These are phyloP conservation scores for Melikaiella ostensackeni DNA, from an alignment of 2,888 invertebrate species.

Conservation along the genomic window DNA sequence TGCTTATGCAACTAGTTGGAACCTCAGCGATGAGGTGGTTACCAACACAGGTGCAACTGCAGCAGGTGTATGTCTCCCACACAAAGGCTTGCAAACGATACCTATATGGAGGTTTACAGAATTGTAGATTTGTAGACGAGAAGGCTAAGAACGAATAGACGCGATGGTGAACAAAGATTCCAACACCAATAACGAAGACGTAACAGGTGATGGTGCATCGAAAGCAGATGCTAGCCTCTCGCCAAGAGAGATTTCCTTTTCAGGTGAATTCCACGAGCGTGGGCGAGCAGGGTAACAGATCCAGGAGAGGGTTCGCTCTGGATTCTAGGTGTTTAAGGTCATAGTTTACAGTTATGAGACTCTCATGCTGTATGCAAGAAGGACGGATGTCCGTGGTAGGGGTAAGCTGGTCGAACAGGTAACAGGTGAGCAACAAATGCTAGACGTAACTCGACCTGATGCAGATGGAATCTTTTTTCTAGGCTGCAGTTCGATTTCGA, in stretches of 20 bases:
- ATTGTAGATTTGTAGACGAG: too few relatives aligned
- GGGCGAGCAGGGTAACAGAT: constrained; percentile 69
- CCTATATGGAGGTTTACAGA: neutral
- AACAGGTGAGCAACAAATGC: constrained; percentile 64
- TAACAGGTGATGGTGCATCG: constrained; percentile 2
- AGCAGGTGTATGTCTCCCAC: constrained; percentile 45
- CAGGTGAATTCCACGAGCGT: constrained; percentile 72
- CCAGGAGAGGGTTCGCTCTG: constrained; percentile 57
- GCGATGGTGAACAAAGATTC: neutral
- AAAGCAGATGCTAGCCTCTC: constrained; percentile 42
- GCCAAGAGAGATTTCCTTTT: constrained; percentile 70
- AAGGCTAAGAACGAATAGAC: neutral
- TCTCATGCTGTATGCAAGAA: constrained; percentile 30
- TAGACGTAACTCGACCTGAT: constrained; percentile 44
- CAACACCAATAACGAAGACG: neutral
- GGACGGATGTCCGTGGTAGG: constrained; percentile 54
- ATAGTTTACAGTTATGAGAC: constrained; percentile 48
- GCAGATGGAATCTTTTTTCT: constrained; percentile 1
- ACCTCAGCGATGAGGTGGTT: neutral
- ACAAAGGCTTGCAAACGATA: neutral
- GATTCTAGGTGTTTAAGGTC: constrained; percentile 54
- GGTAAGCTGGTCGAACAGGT: constrained; percentile 58
- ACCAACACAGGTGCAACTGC: constrained; percentile 28
- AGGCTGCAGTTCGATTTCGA: neutral
- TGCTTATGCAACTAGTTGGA: neutral